phyloP scores from a whole-genome alignment of 2,113 vertebrate species.

The Dissostichus mawsoni region DNA sequence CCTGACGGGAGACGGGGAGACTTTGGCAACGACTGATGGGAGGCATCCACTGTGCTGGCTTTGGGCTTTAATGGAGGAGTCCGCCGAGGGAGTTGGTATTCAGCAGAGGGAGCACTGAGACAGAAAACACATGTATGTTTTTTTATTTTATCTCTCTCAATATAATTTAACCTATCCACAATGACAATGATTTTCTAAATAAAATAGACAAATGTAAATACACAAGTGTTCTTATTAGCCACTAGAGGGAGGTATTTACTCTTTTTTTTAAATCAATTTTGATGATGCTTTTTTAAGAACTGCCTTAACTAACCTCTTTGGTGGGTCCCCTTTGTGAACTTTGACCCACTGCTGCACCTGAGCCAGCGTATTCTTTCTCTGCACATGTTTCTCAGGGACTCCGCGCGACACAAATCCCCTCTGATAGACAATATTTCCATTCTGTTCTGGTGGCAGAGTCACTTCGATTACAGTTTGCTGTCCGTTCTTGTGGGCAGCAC shows the following conservation, averaged over 20 bases:
- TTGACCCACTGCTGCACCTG: slow-evolving; percentile 97
- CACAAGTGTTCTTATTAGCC: slow-evolving; percentile 29
- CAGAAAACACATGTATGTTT: background rate
- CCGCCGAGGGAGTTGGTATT: slow-evolving; percentile 89
- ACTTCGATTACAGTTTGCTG: slow-evolving; percentile 75
- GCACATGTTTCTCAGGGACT: slow-evolving; percentile 89
- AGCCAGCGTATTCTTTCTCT: slow-evolving; percentile 91
- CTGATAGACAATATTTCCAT: slow-evolving; percentile 88
- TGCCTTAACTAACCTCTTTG: slow-evolving; percentile 89
- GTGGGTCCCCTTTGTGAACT: slow-evolving; percentile 90
- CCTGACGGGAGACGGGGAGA: slow-evolving; percentile 86
- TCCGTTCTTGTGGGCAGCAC: slow-evolving; percentile 87
- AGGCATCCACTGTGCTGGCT: slow-evolving; percentile 83
- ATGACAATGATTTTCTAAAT: background rate
- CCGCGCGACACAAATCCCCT: slow-evolving; percentile 83
- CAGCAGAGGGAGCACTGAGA: slow-evolving; percentile 83
- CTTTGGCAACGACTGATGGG: slow-evolving; percentile 95
- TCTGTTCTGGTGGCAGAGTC: slow-evolving; percentile 87
- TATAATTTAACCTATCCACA: background rate
- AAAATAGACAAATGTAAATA: background rate
- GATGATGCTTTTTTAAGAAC: slow-evolving; percentile 1
- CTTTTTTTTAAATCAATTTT: background rate
- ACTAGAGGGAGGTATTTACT: slow-evolving; percentile 70
- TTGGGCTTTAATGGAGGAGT: slow-evolving; percentile 88
- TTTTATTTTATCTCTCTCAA: background rate